phyloP scores from a whole-genome alignment of 2,797 vertebrate genomes.

The Helarctos malayanus region DNA sequence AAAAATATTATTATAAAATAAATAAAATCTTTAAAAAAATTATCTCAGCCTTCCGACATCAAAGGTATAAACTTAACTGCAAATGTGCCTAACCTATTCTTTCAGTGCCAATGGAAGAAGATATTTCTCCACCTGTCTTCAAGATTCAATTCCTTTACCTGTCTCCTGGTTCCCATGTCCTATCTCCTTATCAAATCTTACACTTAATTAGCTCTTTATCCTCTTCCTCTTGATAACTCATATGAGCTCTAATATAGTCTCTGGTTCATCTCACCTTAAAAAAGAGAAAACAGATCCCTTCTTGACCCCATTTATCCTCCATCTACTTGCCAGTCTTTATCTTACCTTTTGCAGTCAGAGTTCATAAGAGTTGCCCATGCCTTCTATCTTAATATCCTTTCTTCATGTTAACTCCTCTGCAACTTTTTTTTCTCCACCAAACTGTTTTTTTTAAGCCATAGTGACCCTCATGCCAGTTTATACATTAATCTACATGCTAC shows the following conservation, averaged over 20 bases:
- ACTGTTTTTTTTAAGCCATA: background rate
- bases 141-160: background rate
- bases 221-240: background rate
- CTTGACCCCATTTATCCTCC: background rate
- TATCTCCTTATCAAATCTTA: background rate
- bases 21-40: too few species aligned
- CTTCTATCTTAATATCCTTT: background rate
- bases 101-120: background rate
- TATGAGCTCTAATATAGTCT: background rate
- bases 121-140: background rate
- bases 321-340: background rate
- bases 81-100: background rate
- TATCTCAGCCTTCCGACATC: background rate
- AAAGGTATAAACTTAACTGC: background rate
- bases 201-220: background rate
- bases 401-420: background rate
- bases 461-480: background rate
- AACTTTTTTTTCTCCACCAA: background rate
- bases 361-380: background rate
- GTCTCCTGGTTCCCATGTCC: background rate
- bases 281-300: background rate
- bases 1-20: too few species aligned
- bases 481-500: background rate
- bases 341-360: background rate
- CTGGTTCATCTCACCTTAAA: constrained; percentile 13